Conservation (phyloP, 2,113 vertebrate species). For the Hemichromis elongatus region DNA sequence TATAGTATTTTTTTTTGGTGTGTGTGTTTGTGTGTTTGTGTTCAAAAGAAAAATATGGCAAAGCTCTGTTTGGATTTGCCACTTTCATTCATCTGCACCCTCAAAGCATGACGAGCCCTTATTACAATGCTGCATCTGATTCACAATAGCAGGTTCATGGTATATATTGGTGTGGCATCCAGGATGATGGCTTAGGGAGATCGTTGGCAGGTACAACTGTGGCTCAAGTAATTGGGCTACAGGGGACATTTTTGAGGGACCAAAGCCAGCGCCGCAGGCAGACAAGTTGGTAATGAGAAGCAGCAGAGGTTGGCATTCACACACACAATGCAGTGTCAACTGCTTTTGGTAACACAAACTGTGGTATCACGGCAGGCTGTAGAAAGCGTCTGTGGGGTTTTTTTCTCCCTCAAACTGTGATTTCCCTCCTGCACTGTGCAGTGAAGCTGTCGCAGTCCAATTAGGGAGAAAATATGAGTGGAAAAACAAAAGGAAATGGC, state of each 20-base stretch:
- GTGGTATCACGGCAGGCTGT: background rate
- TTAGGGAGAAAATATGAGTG: conserved; percentile 31
- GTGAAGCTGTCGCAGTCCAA: conserved; percentile 41
- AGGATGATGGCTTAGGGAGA: conserved; percentile 17
- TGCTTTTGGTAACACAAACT: conserved; percentile 29
- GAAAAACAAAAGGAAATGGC: conserved; percentile 31
- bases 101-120: conserved; percentile 14
- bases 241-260: conserved; percentile 43
- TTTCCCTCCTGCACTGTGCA: background rate
- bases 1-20: background rate
- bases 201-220: conserved; percentile 54
- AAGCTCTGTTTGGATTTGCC: background rate
- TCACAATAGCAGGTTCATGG: background rate
- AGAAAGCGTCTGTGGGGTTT: background rate
- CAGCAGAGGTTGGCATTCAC: conserved; percentile 8
- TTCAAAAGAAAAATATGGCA: background rate
- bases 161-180: conserved; percentile 20
- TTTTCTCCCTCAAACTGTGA: background rate
- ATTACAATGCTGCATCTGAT: conserved; percentile 26
- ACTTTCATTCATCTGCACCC: background rate
- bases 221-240: conserved; percentile 63
- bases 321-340: conserved; percentile 26
- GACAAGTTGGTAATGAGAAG: conserved; percentile 54
- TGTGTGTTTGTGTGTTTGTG: too few relatives aligned
- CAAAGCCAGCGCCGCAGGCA: conserved; percentile 13